Evolutionary conservation across 1,140 invertebrate species (phyloP).

Genomic region (Hylaeus volcanicus): DNA sequence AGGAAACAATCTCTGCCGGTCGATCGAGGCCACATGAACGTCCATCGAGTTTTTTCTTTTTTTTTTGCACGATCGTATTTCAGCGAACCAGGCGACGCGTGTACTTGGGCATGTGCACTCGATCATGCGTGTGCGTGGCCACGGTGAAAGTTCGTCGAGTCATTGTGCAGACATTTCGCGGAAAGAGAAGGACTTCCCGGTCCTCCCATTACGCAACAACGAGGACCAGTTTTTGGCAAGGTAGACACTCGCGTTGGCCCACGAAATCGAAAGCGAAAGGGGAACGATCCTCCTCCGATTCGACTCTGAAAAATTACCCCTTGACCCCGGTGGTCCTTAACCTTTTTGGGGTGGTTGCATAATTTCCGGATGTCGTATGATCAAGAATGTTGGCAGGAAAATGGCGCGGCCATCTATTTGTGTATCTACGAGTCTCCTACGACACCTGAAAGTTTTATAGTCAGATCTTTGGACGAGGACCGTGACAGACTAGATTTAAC

Average conservation of each 20-base stretch:
- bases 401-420: too few relatives aligned
- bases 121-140: slow-evolving; percentile 36
- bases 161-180: slow-evolving; percentile 73
- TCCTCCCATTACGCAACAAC: slow-evolving; percentile 71
- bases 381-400: too few relatives aligned
- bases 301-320: background rate
- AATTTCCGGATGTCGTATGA: too few relatives aligned
- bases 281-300: background rate
- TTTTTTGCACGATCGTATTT: slow-evolving; percentile 1
- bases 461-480: too few relatives aligned
- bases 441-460: too few relatives aligned
- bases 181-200: slow-evolving; percentile 66
- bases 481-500: too few relatives aligned
- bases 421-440: too few relatives aligned
- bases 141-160: slow-evolving; percentile 73
- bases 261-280: slow-evolving; percentile 38
- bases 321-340: too few relatives aligned
- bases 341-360: too few relatives aligned
- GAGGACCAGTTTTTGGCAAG: slow-evolving; percentile 70
- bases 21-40: background rate
- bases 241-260: background rate
- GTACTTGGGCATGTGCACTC: background rate
- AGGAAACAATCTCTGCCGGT: slow-evolving; percentile 3
- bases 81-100: background rate
- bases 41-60: slow-evolving; percentile 1